Evolutionary conservation across 2,113 vertebrate genomes (phyloP), one percentile per base, ranked within the genome.

Genomic region (Stomatorhinus ivindoensis): DNA sequence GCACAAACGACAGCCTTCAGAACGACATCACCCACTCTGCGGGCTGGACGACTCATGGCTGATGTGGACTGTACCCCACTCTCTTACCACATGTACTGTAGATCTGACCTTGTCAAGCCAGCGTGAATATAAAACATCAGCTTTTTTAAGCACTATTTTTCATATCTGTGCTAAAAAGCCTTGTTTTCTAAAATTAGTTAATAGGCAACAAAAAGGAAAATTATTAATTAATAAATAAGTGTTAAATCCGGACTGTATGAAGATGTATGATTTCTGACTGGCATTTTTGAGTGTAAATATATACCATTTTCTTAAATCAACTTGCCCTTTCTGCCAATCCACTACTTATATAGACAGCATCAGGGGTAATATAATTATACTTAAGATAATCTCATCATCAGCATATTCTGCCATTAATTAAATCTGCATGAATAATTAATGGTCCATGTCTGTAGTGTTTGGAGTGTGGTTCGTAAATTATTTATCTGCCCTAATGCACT

Each of bases 391-490:
- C 88, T 93, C 47, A 92, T 96, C 90, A 44, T 44, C 0, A 42
- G 42, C 94, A 94, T 86, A 94, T 93, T 87, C 89, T 90, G 90
- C 90, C 87, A 69, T 91, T 94, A 93, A 95, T 94, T 92, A 94
- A 94, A 94, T 93, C 91, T 91, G 80, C 90, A 91, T 93, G 85
- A 95, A 95, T 94, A 93, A 94, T 94, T 91, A 90, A 94, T 47
- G 21, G 84, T 90, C 89, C 92, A 91, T 92, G 93, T 94, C 93
- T 93, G 48, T 91, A 91, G 90, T 92, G 93, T 93, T 93, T 87
- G 39, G 90, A 90, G 88, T 91, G 90, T 90, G 91, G 51, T 89
- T 90, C 53, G 17, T 95, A 90, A 94, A 96, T 95, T 93, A 94
- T 95, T 94, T 89, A 91, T 76, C 58, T 47, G 88, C 88, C 92